These are phyloP conservation scores for Sakesphorus luctuosus DNA, from an alignment of 2,113 vertebrate species.

Conservation along the genomic window DNA sequence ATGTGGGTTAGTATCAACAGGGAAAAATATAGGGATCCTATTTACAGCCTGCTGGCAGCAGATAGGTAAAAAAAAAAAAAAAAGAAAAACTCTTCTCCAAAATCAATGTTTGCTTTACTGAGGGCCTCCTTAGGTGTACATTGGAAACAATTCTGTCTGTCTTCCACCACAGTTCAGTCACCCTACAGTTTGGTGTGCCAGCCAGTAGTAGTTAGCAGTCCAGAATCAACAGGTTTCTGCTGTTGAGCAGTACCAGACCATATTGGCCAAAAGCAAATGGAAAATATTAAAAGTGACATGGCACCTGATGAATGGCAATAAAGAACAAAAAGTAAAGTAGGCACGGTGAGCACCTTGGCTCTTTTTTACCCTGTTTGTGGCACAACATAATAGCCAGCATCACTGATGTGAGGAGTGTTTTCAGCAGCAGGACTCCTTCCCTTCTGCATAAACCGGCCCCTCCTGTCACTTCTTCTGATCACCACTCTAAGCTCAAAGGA, in stretches of 20 bases:
- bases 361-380: not conserved
- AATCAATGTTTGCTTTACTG: constrained; percentile 82
- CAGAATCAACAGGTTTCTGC: constrained; percentile 77
- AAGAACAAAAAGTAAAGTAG: not conserved
- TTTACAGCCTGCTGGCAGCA: constrained; percentile 77
- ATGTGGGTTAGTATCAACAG: constrained; percentile 61
- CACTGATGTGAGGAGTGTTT: not conserved
- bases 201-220: constrained; percentile 62
- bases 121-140: constrained; percentile 80
- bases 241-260: constrained; percentile 56
- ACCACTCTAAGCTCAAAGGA: not conserved
- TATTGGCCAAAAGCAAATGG: constrained; percentile 8
- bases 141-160: constrained; percentile 80
- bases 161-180: constrained; percentile 77
- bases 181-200: constrained; percentile 57
- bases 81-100: constrained; percentile 57
- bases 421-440: not conserved
- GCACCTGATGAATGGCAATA: constrained; percentile 17
- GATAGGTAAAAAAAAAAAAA: constrained; percentile 36
- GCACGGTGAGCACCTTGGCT: not conserved
- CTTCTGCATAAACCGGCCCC: not conserved
- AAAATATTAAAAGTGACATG: constrained; percentile 34
- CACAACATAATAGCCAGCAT: not conserved
- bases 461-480: not conserved
- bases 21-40: constrained; percentile 72